These are phyloP conservation scores for Plagodis pulveraria DNA, from an alignment of 2,888 invertebrate genomes.

Conservation along the genomic window DNA sequence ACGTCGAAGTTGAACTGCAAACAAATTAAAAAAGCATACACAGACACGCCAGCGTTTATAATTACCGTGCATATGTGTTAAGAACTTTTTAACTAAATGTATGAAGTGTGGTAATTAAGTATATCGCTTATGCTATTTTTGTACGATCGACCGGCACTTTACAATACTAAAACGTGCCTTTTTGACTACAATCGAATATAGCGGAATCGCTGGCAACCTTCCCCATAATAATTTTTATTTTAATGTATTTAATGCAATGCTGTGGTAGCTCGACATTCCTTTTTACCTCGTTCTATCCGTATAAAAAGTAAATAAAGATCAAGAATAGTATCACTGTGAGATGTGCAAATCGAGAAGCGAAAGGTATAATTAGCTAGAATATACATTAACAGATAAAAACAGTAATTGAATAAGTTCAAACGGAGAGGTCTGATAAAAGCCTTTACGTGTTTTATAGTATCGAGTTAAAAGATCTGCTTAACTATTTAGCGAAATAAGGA, in stretches of 20 bases:
- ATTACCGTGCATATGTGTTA: conserved; percentile 46
- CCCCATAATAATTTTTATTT: not conserved
- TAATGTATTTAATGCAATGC: not conserved
- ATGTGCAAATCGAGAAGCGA: too few species aligned
- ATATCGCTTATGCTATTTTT: conserved; percentile 46
- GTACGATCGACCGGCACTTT: conserved; percentile 34
- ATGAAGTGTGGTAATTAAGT: too few species aligned
- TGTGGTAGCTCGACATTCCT: not conserved
- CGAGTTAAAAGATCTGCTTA: too few species aligned
- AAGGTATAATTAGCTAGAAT: too few species aligned
- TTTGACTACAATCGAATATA: not conserved
- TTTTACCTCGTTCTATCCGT: too few species aligned
- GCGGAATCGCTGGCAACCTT: not conserved
- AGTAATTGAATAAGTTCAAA: too few species aligned
- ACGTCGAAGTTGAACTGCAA: conserved; percentile 59
- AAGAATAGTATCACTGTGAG: too few species aligned
- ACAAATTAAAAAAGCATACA: conserved; percentile 52
- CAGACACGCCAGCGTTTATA: conserved; percentile 39
- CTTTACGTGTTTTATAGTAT: too few species aligned
- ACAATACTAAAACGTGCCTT: conserved; percentile 1
- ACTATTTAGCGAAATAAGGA: too few species aligned
- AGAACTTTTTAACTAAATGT: conserved; percentile 43
- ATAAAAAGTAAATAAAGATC: too few species aligned
- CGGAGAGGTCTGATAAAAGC: too few species aligned
- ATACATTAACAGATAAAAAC: too few species aligned